Conservation (phyloP, 1,140 invertebrate species). For the Drosophila novamexicana region DNA sequence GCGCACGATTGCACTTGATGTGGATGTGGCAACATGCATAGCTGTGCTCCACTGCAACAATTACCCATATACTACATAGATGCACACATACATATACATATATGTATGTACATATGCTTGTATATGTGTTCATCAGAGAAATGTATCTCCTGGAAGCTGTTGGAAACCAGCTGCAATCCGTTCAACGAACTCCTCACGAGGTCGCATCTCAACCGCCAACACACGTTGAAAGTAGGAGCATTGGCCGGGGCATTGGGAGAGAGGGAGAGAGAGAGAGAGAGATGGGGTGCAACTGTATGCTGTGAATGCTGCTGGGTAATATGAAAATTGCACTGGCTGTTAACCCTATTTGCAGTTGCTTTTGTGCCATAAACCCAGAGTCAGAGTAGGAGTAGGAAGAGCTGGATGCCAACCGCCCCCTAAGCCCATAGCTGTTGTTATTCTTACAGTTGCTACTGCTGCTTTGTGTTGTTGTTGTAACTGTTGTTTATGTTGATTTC, state of each 20-base stretch:
- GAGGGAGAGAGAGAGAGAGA: slow-evolving; percentile 13
- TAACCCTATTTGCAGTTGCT: slow-evolving; percentile 80
- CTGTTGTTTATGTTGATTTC: slow-evolving; percentile 80
- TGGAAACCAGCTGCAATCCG: slow-evolving; percentile 44
- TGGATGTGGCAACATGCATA: not conserved
- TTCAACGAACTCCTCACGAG: slow-evolving; percentile 53
- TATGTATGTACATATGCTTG: slow-evolving; percentile 13
- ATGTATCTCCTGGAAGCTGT: slow-evolving; percentile 46
- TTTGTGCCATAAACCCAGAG: slow-evolving; percentile 70
- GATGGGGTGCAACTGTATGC: slow-evolving; percentile 46
- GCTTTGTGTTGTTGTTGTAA: slow-evolving; percentile 16
- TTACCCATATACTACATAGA: slow-evolving; percentile 24
- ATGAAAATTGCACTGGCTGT: slow-evolving; percentile 81
- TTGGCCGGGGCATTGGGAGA: slow-evolving; percentile 23
- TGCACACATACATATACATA: not conserved
- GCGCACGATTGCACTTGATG: slow-evolving; percentile 2
- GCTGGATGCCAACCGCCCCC: slow-evolving; percentile 4
- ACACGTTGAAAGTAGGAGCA: slow-evolving; percentile 37
- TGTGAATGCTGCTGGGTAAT: slow-evolving; percentile 70
- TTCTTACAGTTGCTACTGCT: slow-evolving; percentile 2
- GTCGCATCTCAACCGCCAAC: slow-evolving; percentile 43
- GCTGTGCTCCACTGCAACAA: slow-evolving; percentile 41
- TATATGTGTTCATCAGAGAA: slow-evolving; percentile 33
- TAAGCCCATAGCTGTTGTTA: slow-evolving; percentile 43
- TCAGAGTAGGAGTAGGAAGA: not conserved